Evolutionary conservation across 2,888 invertebrate genomes (phyloP).

Genomic region (Sepiola atlantica): DNA sequence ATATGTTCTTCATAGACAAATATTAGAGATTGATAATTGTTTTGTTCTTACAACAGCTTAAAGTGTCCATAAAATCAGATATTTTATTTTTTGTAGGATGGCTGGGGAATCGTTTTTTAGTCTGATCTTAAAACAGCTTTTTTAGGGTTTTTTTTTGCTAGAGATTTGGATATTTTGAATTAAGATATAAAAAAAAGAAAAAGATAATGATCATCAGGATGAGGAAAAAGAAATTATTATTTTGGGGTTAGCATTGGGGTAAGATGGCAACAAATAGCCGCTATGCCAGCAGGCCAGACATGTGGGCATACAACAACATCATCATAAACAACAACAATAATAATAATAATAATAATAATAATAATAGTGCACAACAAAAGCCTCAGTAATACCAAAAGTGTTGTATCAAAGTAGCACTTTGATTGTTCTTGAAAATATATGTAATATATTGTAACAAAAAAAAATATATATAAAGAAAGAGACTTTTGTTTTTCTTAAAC

Average conservation of each 20-base stretch:
- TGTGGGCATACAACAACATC: background rate
- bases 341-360: too few species aligned
- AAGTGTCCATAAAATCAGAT: background rate
- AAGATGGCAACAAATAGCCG: background rate
- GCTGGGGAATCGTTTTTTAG: background rate
- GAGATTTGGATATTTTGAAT: background rate
- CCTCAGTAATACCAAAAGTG: background rate
- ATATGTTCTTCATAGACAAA: background rate
- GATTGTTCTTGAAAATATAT: constrained; percentile 3
- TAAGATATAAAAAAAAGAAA: background rate
- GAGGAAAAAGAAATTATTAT: background rate
- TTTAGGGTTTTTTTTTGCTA: background rate
- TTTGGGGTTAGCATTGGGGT: background rate
- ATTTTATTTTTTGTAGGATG: background rate
- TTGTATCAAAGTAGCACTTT: background rate
- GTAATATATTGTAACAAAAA: constrained; percentile 11
- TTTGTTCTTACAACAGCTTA: background rate
- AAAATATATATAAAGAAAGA: background rate
- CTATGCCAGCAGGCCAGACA: constrained; percentile 9
- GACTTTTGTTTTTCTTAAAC: constrained; percentile 20
- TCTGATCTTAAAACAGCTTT: background rate
- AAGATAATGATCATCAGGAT: background rate
- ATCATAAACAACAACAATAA: background rate
- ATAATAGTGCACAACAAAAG: constrained; percentile 23
- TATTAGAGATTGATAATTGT: background rate